A percentile compares a stretch with the other conserved stretches of the same genome.
Conservation (phyloP, 2,113 vertebrate species). For the Colaptes auratus region DNA sequence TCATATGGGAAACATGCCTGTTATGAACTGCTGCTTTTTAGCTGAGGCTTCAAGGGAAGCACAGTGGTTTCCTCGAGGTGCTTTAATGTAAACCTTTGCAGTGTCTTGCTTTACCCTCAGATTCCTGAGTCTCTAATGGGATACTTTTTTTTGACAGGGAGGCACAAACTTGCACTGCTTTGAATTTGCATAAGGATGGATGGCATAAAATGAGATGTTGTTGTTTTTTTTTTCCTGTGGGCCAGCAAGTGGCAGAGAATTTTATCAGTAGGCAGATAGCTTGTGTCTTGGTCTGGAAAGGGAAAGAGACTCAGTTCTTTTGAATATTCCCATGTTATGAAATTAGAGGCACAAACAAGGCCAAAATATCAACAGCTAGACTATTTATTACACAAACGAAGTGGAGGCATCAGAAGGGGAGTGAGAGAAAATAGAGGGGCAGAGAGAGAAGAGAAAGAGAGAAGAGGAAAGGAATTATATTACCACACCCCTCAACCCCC, state of each 20-base stretch:
- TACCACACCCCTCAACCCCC: too few relatives aligned
- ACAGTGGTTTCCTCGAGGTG: background rate
- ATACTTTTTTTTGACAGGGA: background rate
- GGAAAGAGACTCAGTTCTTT: too few relatives aligned
- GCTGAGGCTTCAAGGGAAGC: background rate
- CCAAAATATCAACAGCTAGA: too few relatives aligned
- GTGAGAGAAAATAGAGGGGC: too few relatives aligned
- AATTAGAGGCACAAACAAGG: too few relatives aligned
- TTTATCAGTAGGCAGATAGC: background rate
- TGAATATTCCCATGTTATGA: too few relatives aligned
- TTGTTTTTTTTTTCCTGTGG: background rate
- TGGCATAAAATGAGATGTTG: background rate
- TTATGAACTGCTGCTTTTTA: background rate
- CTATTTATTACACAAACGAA: too few relatives aligned
- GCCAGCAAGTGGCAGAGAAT: background rate
- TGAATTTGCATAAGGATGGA: background rate
- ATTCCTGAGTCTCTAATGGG: background rate
- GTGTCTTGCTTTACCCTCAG: background rate
- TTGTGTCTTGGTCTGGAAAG: too few relatives aligned
- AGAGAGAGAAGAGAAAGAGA: too few relatives aligned
- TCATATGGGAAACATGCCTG: background rate
- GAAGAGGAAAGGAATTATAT: too few relatives aligned
- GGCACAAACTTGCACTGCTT: background rate
- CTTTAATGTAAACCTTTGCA: background rate
- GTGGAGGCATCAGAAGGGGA: too few relatives aligned